Evolutionary conservation across 2,888 invertebrate genomes (phyloP).

Genomic region (Eristalis arbustorum): DNA sequence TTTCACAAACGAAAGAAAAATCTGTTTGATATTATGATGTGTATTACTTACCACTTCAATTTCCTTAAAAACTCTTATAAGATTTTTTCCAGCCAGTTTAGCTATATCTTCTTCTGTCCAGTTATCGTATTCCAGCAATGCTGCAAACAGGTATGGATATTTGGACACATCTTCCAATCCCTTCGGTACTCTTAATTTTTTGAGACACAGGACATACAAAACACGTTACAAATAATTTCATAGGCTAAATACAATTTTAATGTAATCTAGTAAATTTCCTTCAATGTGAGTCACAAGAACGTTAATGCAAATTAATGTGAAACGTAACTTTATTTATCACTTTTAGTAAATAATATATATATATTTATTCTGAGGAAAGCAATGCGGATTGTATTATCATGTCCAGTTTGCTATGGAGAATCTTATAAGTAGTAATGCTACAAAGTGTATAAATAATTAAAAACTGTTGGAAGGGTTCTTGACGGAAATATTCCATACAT

Average conservation of each 20-base stretch:
- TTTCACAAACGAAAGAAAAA: too few relatives aligned
- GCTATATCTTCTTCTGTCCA: conserved; percentile 92
- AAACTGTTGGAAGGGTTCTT: conserved; percentile 39
- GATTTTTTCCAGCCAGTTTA: conserved; percentile 90
- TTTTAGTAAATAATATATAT: too few relatives aligned
- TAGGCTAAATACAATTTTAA: too few relatives aligned
- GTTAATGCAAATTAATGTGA: too few relatives aligned
- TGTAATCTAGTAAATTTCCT: too few relatives aligned
- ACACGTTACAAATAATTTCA: not conserved
- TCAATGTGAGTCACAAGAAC: too few relatives aligned
- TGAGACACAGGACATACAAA: not conserved
- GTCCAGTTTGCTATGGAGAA: too few relatives aligned
- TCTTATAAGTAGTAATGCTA: too few relatives aligned
- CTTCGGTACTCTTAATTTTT: conserved; percentile 82
- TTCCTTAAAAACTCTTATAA: conserved; percentile 88
- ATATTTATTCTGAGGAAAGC: too few relatives aligned
- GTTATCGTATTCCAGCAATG: conserved; percentile 88
- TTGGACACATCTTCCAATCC: conserved; percentile 92
- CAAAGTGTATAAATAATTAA: too few relatives aligned
- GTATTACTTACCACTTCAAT: conserved; percentile 87
- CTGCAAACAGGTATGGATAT: conserved; percentile 91
- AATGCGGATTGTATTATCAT: too few relatives aligned
- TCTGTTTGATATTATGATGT: not conserved
- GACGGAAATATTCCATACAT: not conserved
- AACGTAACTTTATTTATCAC: too few relatives aligned